These are phyloP conservation scores for Drosophila persimilis DNA, from an alignment of 1,140 invertebrate species.

Conservation along the genomic window DNA sequence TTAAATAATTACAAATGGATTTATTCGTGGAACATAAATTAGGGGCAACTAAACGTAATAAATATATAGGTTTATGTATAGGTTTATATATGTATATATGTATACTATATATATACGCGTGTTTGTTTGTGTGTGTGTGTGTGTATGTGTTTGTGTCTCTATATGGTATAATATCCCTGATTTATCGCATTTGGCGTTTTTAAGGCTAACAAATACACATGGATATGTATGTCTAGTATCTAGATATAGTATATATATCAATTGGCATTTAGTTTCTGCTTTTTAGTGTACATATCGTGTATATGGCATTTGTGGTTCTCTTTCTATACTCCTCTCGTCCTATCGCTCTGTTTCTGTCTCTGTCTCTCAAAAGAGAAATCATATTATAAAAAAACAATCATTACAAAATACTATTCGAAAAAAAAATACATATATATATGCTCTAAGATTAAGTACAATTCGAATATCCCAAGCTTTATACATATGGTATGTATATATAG, in stretches of 20 bases:
- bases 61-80: slow-evolving; percentile 35
- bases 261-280: slow-evolving; percentile 67
- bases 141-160: not conserved
- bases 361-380: slow-evolving; percentile 37
- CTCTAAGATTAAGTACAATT: slow-evolving; percentile 12
- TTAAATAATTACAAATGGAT: slow-evolving; percentile 56
- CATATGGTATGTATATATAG: slow-evolving; percentile 4
- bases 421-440: slow-evolving; percentile 34
- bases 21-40: slow-evolving; percentile 53
- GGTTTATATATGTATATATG: slow-evolving; percentile 22
- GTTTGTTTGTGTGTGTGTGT: not conserved
- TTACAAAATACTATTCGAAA: slow-evolving; percentile 24
- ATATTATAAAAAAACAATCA: slow-evolving; percentile 31
- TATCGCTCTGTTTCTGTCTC: too few species aligned
- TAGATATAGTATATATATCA: slow-evolving; percentile 55
- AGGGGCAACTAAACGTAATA: slow-evolving; percentile 54
- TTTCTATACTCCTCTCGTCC: not conserved
- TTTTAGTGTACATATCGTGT: slow-evolving; percentile 60
- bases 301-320: slow-evolving; percentile 63
- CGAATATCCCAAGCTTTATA: slow-evolving; percentile 16
- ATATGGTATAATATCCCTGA: slow-evolving; percentile 64
- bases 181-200: slow-evolving; percentile 66
- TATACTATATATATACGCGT: slow-evolving; percentile 14
- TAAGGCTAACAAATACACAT: slow-evolving; percentile 45
- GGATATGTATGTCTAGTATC: slow-evolving; percentile 34